These are phyloP conservation scores for Perognathus longimembris DNA, from an alignment of 2,113 vertebrate species.

Conservation along the genomic window DNA sequence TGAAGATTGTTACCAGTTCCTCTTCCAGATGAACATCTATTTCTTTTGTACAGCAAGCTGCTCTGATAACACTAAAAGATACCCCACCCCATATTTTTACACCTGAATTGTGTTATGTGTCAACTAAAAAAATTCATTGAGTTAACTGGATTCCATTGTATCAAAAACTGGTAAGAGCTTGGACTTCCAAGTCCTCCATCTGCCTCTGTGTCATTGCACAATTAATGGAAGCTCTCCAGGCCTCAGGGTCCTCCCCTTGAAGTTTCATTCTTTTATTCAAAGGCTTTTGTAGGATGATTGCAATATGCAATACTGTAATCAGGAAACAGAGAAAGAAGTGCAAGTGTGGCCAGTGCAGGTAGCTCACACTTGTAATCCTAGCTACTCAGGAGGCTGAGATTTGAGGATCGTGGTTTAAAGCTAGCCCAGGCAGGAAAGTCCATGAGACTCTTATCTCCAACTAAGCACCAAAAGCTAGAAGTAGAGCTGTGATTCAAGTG, in stretches of 20 bases:
- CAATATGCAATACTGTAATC: too few species aligned
- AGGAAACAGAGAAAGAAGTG: too few species aligned
- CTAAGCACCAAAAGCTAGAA: too few species aligned
- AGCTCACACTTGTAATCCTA: too few species aligned
- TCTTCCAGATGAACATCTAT: conserved; percentile 46
- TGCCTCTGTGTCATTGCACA: background rate
- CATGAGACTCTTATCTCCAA: too few species aligned
- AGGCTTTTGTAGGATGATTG: background rate
- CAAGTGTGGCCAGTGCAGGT: too few species aligned
- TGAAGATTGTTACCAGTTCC: conserved; percentile 56
- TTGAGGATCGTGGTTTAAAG: too few species aligned
- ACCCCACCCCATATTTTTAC: background rate
- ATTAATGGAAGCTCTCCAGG: background rate
- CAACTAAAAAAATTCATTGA: background rate
- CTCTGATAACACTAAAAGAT: background rate
- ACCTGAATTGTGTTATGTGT: background rate
- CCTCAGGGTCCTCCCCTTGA: background rate
- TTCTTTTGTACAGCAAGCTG: conserved; percentile 9
- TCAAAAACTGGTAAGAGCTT: background rate
- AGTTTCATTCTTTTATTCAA: background rate
- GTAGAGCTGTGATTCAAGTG: too few species aligned
- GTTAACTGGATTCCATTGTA: conserved; percentile 47
- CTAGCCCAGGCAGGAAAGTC: too few species aligned
- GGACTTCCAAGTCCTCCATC: background rate
- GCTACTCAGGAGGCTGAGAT: too few species aligned